Evolutionary conservation across 2,797 vertebrate genomes (phyloP), one percentile per base, ranked within the genome.

Genomic region (Bryconaethiops microstoma): DNA sequence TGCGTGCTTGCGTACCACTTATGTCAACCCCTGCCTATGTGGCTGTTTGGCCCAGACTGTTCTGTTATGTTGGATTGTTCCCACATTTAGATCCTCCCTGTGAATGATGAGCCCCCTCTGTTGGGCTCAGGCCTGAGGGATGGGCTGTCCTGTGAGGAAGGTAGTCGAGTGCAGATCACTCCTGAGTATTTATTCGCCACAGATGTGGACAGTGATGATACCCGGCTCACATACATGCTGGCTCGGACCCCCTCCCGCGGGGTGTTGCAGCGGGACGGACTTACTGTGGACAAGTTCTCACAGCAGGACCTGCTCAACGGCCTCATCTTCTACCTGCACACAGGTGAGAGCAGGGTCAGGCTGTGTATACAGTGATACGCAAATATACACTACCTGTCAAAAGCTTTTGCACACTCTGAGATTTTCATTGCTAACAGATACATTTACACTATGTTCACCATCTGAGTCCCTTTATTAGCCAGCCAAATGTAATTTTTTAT

Each of bases 271-370:
- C 91, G 89, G 78, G 85, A 82, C 0, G 87, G 91, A 1, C 14
- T 91, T 21, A 63, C 25, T 0, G 90, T 94, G 77, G 92, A 93
- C 87, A 93, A 82, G 0, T 94, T 95, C 91, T 93, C 91, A 73
- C 92, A 94, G 81, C 76, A 91, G 78, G 94, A 95, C 81, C 85
- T 93, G 77, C 84, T 90, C 45, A 93, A 93, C 83, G 93, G 91
- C 42, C 88, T 87, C 29, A 79, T 95, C 72, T 93, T 89, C 89
- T 94, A 90, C 52, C 45, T 89, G 64, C 92, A 92, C 84, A 93
- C 92, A 63, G 91, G 92, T 94, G 29, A 69, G 40, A 70, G 45
- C 13, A 64, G 1, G 12, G 5, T 6, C 16, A 7, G 5, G 9
- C 39, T 21, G 65, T 67, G 35, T 16, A 8, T 7, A 48, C n/a